These are phyloP conservation scores for Agelastica alni DNA, from an alignment of 2,888 invertebrate species.

Conservation along the genomic window DNA sequence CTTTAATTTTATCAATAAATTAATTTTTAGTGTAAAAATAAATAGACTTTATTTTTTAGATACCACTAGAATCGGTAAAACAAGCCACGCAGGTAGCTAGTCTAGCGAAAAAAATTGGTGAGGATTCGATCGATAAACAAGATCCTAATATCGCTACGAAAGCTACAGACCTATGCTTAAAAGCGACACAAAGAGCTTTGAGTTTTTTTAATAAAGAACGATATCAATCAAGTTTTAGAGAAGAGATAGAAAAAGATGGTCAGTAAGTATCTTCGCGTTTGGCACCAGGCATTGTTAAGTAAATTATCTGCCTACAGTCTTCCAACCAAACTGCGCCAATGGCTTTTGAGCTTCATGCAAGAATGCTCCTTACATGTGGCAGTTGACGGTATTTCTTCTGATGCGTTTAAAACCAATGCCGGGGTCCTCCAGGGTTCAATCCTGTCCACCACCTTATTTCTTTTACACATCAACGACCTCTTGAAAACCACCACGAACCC, in stretches of 20 bases:
- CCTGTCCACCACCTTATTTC: too few species aligned
- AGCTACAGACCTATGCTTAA: slow-evolving; percentile 29
- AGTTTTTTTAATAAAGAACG: slow-evolving; percentile 5
- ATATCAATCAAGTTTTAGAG: slow-evolving; percentile 19
- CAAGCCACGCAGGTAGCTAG: slow-evolving; percentile 21
- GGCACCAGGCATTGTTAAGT: too few species aligned
- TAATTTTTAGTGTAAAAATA: slow-evolving; percentile 1
- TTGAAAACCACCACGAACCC: too few species aligned
- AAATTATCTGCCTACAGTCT: too few species aligned
- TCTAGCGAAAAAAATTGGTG: slow-evolving; percentile 23
- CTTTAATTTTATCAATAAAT: not conserved
- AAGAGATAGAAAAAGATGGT: slow-evolving; percentile 13
- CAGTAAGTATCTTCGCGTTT: slow-evolving; percentile 14
- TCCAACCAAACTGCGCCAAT: too few species aligned
- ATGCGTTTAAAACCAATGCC: too few species aligned
- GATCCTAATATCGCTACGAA: slow-evolving; percentile 30
- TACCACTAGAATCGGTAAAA: slow-evolving; percentile 17
- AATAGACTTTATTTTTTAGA: slow-evolving; percentile 11
- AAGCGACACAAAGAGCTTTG: slow-evolving; percentile 15
- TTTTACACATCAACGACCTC: too few species aligned
- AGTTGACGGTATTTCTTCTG: too few species aligned
- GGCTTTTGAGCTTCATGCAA: too few species aligned
- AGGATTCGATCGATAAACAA: slow-evolving; percentile 15
- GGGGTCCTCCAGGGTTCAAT: too few species aligned
- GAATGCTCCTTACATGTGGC: too few species aligned